phyloP scores from a whole-genome alignment of 2,797 vertebrate genomes.

The Naso thynnoides region DNA sequence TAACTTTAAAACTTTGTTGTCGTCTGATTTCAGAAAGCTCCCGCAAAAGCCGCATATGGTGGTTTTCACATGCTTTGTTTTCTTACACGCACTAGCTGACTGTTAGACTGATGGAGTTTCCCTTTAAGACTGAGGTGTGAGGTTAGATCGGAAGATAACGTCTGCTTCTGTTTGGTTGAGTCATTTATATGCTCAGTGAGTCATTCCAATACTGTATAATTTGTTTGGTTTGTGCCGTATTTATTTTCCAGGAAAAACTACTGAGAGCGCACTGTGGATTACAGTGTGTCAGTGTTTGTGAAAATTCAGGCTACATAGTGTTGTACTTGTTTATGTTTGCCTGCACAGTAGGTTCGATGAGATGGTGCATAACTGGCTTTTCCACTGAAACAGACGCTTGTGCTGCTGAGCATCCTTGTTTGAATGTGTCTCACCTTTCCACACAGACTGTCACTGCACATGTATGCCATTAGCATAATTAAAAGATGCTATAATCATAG shows the following conservation, averaged over 20 bases:
- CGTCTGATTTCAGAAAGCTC: background rate
- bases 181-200: background rate
- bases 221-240: conserved; percentile 5
- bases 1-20: background rate
- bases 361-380: background rate
- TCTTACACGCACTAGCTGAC: background rate
- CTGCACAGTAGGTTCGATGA: background rate
- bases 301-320: background rate
- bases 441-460: too few species aligned
- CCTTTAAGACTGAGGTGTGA: background rate
- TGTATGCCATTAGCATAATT: background rate
- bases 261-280: background rate
- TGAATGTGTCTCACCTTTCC: background rate
- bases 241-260: background rate
- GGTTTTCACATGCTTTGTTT: background rate
- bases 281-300: background rate
- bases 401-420: background rate
- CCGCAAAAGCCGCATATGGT: background rate
- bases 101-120: background rate
- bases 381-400: background rate
- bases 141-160: background rate
- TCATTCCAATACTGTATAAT: background rate
- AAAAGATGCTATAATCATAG: background rate
- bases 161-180: background rate
- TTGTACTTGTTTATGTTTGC: background rate